A percentile compares a stretch with the other conserved stretches of the same genome.
These are phyloP conservation scores for Ellobium chinense DNA, from an alignment of 2,888 invertebrate species.

Conservation along the genomic window DNA sequence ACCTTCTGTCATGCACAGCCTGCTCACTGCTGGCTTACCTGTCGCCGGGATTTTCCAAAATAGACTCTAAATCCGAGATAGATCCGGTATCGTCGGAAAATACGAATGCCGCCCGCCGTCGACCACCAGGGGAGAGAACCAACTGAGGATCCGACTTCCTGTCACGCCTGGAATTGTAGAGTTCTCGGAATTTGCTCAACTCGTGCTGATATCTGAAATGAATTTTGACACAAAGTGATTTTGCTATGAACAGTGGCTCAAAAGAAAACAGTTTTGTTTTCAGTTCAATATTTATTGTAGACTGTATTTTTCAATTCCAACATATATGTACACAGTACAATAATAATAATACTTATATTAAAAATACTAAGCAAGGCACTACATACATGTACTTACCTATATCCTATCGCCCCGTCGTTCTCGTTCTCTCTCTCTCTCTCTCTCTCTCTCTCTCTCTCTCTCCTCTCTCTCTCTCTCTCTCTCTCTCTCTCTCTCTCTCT, in stretches of 20 bases:
- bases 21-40: conserved; percentile 37
- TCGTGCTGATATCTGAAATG: conserved; percentile 53
- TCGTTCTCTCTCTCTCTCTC: too few species aligned
- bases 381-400: too few species aligned
- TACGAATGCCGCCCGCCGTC: conserved; percentile 54
- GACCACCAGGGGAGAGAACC: conserved; percentile 44
- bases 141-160: conserved; percentile 55
- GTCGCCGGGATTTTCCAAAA: conserved; percentile 59
- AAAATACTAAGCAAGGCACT: too few species aligned
- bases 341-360: too few species aligned
- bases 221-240: too few species aligned
- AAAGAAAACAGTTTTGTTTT: too few species aligned
- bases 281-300: too few species aligned
- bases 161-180: conserved; percentile 44
- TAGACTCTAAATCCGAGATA: conserved; percentile 64
- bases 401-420: too few species aligned
- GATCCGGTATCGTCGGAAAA: conserved; percentile 60
- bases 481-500: background rate
- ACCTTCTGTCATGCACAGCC: too few species aligned
- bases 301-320: too few species aligned
- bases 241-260: too few species aligned
- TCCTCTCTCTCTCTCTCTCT: background rate
- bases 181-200: conserved; percentile 53
- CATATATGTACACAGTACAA: too few species aligned
- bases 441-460: background rate